These are phyloP conservation scores for Drosophila helvetica DNA, from an alignment of 2,888 invertebrate genomes.

Conservation along the genomic window DNA sequence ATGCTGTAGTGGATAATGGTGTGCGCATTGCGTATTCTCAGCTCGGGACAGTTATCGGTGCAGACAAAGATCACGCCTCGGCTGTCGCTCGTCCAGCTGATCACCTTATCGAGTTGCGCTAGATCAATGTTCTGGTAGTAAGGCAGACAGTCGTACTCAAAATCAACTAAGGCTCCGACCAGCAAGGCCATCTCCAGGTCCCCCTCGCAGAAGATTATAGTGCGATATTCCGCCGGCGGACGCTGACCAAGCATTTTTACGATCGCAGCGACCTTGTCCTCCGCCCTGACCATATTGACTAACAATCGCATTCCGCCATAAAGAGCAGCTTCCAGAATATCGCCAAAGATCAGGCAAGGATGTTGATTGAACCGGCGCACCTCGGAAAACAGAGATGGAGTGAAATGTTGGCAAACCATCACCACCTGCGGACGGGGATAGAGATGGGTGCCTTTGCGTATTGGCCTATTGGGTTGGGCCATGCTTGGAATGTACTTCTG, in stretches of 20 bases:
- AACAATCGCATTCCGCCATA: slow-evolving; percentile 51
- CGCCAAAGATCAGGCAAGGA: slow-evolving; percentile 57
- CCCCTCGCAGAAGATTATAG: slow-evolving; percentile 49
- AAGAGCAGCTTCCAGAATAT: slow-evolving; percentile 61
- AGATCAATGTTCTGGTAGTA: slow-evolving; percentile 52
- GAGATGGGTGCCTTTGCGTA: not conserved
- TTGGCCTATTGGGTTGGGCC: not conserved
- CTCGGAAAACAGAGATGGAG: slow-evolving; percentile 12
- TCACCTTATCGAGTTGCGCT: slow-evolving; percentile 36
- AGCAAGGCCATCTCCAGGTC: slow-evolving; percentile 52
- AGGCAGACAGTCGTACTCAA: slow-evolving; percentile 39
- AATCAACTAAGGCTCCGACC: not conserved
- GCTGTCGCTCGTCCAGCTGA: slow-evolving; percentile 37
- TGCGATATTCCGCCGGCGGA: slow-evolving; percentile 49
- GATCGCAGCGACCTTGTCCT: slow-evolving; percentile 33
- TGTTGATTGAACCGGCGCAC: slow-evolving; percentile 28
- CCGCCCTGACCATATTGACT: slow-evolving; percentile 15
- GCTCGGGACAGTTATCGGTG: slow-evolving; percentile 66
- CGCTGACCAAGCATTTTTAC: slow-evolving; percentile 38
- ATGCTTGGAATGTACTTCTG: slow-evolving; percentile 11
- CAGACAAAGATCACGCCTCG: slow-evolving; percentile 47
- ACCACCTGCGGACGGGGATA: slow-evolving; percentile 47
- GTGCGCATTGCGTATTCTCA: slow-evolving; percentile 52
- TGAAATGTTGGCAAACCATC: slow-evolving; percentile 37
- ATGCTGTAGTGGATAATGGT: slow-evolving; percentile 57